phyloP scores from a whole-genome alignment of 1,140 invertebrate genomes.

The Grapholita molesta region DNA sequence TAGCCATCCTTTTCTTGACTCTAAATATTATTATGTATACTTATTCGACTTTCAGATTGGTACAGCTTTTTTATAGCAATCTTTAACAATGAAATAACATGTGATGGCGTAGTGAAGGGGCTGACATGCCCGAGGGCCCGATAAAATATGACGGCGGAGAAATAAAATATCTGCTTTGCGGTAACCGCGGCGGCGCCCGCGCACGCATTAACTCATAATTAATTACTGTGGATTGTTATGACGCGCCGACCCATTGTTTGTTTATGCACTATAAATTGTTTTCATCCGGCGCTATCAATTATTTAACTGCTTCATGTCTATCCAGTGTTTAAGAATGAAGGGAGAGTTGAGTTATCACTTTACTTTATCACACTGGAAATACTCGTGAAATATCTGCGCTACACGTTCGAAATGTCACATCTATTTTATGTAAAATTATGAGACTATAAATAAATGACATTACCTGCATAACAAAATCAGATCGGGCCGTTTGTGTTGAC shows the following conservation, averaged over 20 bases:
- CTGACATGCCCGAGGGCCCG: conserved; percentile 5
- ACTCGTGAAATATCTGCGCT: not conserved
- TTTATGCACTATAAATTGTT: conserved; percentile 12
- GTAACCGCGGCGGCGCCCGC: conserved; percentile 19
- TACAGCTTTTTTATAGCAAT: not conserved
- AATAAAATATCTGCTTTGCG: conserved; percentile 21
- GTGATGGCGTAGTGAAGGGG: conserved; percentile 9
- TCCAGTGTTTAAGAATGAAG: not conserved
- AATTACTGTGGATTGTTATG: conserved; percentile 20
- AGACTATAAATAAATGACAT: not conserved
- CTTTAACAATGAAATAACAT: conserved; percentile 8
- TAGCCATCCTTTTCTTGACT: conserved; percentile 18
- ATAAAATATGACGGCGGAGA: conserved; percentile 10
- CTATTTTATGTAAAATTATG: not conserved
- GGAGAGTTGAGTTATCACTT: not conserved
- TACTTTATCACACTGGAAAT: not conserved
- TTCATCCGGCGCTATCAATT: not conserved
- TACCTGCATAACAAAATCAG: conserved; percentile 14
- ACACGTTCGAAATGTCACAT: not conserved
- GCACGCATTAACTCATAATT: conserved; percentile 21
- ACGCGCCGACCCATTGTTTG: conserved; percentile 13
- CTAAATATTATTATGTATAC: not conserved
- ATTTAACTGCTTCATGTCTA: conserved; percentile 5
- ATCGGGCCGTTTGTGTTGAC: conserved; percentile 34
- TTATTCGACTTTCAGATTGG: not conserved